Base-by-base conservation (phyloP, 2,888 invertebrate species). In the Thyatira batis region DNA sequence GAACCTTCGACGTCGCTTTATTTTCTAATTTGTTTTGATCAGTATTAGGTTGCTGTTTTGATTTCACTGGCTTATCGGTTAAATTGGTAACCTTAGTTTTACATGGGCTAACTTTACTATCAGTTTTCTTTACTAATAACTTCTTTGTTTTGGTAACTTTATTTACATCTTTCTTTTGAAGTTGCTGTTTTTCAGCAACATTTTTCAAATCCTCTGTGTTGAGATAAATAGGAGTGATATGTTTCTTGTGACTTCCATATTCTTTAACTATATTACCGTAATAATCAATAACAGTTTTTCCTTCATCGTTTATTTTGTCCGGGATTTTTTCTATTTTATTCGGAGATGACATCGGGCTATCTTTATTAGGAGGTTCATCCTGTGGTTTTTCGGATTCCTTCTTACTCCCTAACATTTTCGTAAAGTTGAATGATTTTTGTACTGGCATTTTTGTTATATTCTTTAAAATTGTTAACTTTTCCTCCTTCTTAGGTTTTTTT, bases 201-300 rank as follows among this genome's bases (percentile, higher is more conserved):
- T 91, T 92, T 71, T 93, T 94, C 50, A 95, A 79, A 54, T 94
- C 94, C 53, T 94, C 94, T 5, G 93, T 93, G 65, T 94, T 93
- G 20, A 95, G 86, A 66, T 94, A 95, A 43, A 94, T 79, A 0
- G 92, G 92, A 10, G 92, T 86, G 48, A 84, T 76, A 6, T 88
- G 78, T 71, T 87, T 92, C 59, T 91, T 92, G 13, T 87, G 87
- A 54, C 84, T 87, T 11, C 95, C 94, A 69, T 94, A 94, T 76
- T 95, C 95, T 68, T 94, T 94, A 1, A 97, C 95, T 61, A 97
- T 94, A 76, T 95, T 96, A 17, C 95, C 95, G 70, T 97, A 97
- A 76, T 96, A 95, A 84, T 96, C 96, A 13, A 95, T 95, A 0
- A 95, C 94, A 0, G 95, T 95, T 77, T 93, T 94, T 0, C 94